Evolutionary conservation across 2,888 invertebrate genomes (phyloP), one percentile per base, ranked within the genome.

Genomic region (Microchrysa polita): DNA sequence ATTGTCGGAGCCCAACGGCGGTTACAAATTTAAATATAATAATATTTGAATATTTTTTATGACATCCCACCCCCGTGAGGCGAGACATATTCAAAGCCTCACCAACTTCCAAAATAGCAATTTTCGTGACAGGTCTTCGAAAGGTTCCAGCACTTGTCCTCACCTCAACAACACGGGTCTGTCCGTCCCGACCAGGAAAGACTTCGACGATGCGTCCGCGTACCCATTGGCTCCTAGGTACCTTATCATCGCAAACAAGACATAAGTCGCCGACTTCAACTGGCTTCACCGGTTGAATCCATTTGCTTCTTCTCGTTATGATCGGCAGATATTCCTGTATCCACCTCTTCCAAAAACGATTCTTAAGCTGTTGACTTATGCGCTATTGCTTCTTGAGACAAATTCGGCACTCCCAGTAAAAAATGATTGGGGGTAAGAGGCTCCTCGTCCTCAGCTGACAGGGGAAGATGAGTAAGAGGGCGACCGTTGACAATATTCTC

Each of bases 401-500:
- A 20, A 16, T 59, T 59, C 5, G 40, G 42, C 12, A 20, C n/a
- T 22, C 74, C 74, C 2, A 73, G 27, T 16, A 73, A 18, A 18
- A 75, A 75, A 22, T 75, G 69, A 18, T 69, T 75, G 1, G 63
- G 60, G 0, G 74, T 75, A 9, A 75, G 40, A 12, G 73, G 73
- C 14, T 75, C 53, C 12, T 74, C 73, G 18, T 73, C 72, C 14
- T 74, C 27, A 7, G 27, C 27, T 34, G 27, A 34, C 27, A 34
- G 4, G 7, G 27, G 27, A 5, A 34, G 27, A 22, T 14, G 59
- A 42, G 72, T 72, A 9, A 63, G 27, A 4, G 65, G 65, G 16
- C 77, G 48, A 5, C 71, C 55, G 53, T 79, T 79, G 0, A 78
- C 76, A 14, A 65, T 44, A 18, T 44, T 1, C 42, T 65, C 65